Conservation (phyloP, 2,888 invertebrate species). For the Philhelius pedissequus region DNA sequence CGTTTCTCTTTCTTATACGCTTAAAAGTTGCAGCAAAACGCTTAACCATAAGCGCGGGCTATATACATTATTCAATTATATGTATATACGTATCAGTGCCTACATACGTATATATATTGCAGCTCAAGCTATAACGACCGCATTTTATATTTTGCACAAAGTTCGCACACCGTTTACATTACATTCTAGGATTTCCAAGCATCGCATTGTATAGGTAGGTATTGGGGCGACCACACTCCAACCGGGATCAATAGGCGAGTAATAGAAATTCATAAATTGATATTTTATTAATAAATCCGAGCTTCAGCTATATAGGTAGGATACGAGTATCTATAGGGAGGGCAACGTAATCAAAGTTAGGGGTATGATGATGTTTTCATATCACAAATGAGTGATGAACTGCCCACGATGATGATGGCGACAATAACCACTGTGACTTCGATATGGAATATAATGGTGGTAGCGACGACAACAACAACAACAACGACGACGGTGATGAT, state of each 20-base stretch:
- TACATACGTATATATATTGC: too few species aligned
- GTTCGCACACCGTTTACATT: conserved; percentile 71
- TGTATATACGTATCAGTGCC: not conserved
- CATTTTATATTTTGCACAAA: conserved; percentile 68
- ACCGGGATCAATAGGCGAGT: conserved; percentile 67
- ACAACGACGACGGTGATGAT: not conserved
- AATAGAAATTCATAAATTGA: conserved; percentile 66
- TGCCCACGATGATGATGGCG: conserved; percentile 55
- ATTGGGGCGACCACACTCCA: conserved; percentile 25
- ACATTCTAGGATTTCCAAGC: conserved; percentile 63
- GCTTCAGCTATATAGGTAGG: not conserved
- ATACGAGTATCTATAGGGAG: conserved; percentile 7
- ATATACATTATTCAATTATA: not conserved
- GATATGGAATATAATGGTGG: not conserved
- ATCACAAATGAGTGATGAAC: conserved; percentile 66
- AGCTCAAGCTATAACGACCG: conserved; percentile 61
- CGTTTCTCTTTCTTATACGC: not conserved
- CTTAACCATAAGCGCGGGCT: conserved; percentile 47
- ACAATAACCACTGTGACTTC: conserved; percentile 1
- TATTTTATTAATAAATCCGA: conserved; percentile 51
- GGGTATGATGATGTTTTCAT: conserved; percentile 54
- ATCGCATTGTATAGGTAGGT: not conserved
- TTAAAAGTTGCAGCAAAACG: conserved; percentile 9
- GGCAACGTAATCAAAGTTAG: conserved; percentile 1
- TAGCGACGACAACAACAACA: not conserved